A percentile compares a stretch with the other conserved stretches of the same genome.
Conservation (phyloP, 2,888 invertebrate genomes). For the Drosophila multiciliata region DNA sequence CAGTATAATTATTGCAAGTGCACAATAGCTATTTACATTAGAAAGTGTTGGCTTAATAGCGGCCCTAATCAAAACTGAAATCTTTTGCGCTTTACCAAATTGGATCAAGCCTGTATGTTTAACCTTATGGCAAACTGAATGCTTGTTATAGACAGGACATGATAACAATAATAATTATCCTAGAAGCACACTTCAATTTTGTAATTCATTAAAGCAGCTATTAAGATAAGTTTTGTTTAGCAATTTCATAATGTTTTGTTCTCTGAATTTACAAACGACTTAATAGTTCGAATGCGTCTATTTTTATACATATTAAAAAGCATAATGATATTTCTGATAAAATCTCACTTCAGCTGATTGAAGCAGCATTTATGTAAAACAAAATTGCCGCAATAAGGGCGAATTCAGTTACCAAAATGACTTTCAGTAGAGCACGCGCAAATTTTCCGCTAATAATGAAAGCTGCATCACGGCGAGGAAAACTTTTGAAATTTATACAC, state of each 20-base stretch:
- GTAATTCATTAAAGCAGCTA: slow-evolving; percentile 11
- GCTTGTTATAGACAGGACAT: neutral
- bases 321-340: neutral
- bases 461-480: neutral
- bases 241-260: neutral
- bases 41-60: neutral
- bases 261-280: neutral
- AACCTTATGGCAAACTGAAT: neutral
- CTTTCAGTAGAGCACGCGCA: neutral
- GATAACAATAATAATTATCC: neutral
- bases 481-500: slow-evolving; percentile 21
- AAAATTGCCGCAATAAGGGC: neutral
- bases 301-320: neutral
- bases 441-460: slow-evolving; percentile 11
- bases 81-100: neutral
- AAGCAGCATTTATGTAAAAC: neutral
- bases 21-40: neutral
- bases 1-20: neutral
- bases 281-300: neutral
- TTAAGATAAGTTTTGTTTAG: slow-evolving; percentile 8
- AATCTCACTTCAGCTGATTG: neutral
- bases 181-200: neutral
- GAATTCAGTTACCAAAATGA: slow-evolving; percentile 9
- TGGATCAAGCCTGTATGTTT: neutral
- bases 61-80: neutral